Percentiles rank a stretch among this genome's conserved stretches.
Evolutionary conservation across 1,140 invertebrate genomes (phyloP).

Genomic region (Brachionus plicatilis): DNA sequence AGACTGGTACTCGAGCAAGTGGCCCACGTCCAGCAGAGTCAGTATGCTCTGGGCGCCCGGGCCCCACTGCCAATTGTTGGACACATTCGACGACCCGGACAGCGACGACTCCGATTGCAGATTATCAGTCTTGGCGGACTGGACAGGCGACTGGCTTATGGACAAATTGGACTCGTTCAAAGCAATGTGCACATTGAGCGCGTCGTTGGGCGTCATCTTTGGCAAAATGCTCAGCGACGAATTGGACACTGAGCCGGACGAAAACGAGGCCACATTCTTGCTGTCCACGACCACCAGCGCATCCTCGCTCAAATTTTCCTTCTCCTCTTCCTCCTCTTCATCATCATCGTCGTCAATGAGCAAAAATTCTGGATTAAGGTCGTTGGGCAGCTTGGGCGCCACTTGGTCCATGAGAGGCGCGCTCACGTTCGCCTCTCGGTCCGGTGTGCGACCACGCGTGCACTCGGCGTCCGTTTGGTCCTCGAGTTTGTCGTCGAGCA

Average conservation of each 20-base stretch:
- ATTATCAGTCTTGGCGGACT: not conserved
- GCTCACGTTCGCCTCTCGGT: not conserved
- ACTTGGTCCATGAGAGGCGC: not conserved
- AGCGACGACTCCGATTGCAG: slow-evolving; percentile 18
- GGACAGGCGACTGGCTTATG: not conserved
- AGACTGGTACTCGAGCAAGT: slow-evolving; percentile 26
- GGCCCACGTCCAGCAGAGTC: slow-evolving; percentile 2
- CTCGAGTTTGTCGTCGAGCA: not conserved
- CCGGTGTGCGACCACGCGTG: not conserved
- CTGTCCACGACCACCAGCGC: not conserved
- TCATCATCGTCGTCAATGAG: slow-evolving; percentile 8
- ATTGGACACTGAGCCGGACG: not conserved
- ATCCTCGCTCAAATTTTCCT: not conserved
- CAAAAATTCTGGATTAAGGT: slow-evolving; percentile 26
- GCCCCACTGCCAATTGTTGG: not conserved
- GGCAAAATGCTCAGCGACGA: not conserved
- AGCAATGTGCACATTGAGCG: not conserved
- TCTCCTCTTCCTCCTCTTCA: not conserved
- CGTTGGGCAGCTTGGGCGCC: not conserved
- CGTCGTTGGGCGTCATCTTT: not conserved
- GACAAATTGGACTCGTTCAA: not conserved
- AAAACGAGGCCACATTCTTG: slow-evolving; percentile 13
- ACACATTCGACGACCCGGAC: not conserved
- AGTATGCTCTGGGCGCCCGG: not conserved
- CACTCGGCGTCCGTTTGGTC: not conserved